Evolutionary conservation across 2,113 vertebrate species (phyloP).

Genomic region (Lophius piscatorius): DNA sequence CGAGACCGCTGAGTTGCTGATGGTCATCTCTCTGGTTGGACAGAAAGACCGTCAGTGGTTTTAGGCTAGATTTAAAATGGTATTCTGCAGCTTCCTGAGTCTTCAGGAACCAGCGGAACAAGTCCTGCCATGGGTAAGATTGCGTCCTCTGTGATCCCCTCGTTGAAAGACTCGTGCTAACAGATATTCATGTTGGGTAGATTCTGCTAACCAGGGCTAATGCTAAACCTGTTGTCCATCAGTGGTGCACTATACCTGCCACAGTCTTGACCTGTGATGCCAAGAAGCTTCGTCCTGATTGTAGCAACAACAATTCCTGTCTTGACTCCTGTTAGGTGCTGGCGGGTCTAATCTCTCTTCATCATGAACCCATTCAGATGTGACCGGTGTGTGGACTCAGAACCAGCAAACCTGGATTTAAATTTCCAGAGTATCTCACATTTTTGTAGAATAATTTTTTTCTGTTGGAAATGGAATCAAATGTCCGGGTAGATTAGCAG

Average conservation of each 20-base stretch:
- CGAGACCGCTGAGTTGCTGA: too few species aligned
- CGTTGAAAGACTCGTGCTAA: background rate
- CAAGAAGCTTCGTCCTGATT: background rate
- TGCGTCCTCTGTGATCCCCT: slow-evolving; percentile 24
- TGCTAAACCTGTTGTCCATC: slow-evolving; percentile 1
- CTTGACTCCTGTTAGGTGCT: slow-evolving; percentile 32
- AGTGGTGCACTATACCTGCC: slow-evolving; percentile 36
- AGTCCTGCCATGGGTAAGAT: background rate
- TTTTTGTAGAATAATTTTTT: too few species aligned
- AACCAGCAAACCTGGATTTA: too few species aligned
- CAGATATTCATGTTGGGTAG: background rate
- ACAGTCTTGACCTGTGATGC: background rate
- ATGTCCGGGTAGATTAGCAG: too few species aligned
- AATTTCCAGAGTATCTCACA: too few species aligned
- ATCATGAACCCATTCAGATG: slow-evolving; percentile 8
- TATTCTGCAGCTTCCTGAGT: too few species aligned
- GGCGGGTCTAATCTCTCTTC: slow-evolving; percentile 25
- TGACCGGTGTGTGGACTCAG: background rate
- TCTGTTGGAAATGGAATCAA: too few species aligned
- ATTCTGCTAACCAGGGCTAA: slow-evolving; percentile 24
- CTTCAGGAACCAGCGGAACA: too few species aligned
- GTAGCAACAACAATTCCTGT: slow-evolving; percentile 16
- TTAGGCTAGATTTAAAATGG: too few species aligned
- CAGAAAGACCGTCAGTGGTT: too few species aligned
- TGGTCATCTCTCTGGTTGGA: background rate